A percentile compares a stretch with the other conserved stretches of the same genome.
phyloP scores from a whole-genome alignment of 1,140 invertebrate genomes.

The Drosophila sulfurigaster region DNA sequence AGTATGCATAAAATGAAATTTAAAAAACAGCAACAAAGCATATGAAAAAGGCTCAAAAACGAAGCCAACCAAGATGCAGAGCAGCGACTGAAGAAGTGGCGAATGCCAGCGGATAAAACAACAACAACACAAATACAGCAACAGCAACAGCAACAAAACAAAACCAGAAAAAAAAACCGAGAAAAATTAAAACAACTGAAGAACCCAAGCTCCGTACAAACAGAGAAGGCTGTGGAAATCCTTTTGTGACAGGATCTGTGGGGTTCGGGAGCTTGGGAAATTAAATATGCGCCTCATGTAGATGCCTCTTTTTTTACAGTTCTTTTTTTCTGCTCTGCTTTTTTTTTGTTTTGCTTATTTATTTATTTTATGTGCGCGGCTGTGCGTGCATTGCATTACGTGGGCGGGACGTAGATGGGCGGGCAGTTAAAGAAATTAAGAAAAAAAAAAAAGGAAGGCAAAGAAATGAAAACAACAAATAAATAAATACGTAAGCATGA shows the following conservation, averaged over 20 bases:
- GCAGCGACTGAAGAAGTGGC: background rate
- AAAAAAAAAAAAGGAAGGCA: slow-evolving; percentile 30
- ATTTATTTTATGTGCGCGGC: slow-evolving; percentile 77
- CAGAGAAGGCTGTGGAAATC: slow-evolving; percentile 67
- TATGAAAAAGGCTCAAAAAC: slow-evolving; percentile 44
- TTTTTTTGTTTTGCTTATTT: slow-evolving; percentile 53
- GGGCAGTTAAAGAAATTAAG: slow-evolving; percentile 69
- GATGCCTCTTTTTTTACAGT: slow-evolving; percentile 39
- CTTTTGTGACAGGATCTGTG: slow-evolving; percentile 64
- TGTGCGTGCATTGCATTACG: slow-evolving; percentile 68
- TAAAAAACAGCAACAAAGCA: slow-evolving; percentile 53
- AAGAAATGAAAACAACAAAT: slow-evolving; percentile 12
- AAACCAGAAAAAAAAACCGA: slow-evolving; percentile 8
- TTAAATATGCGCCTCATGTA: slow-evolving; percentile 82
- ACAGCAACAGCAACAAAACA: slow-evolving; percentile 3
- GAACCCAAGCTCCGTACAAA: slow-evolving; percentile 32
- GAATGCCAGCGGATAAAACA: background rate
- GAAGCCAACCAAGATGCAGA: background rate
- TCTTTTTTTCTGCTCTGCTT: background rate
- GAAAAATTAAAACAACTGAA: slow-evolving; percentile 41
- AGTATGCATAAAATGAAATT: slow-evolving; percentile 72
- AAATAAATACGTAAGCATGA: background rate
- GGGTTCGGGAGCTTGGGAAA: slow-evolving; percentile 40
- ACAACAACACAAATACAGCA: slow-evolving; percentile 30
- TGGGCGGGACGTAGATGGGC: slow-evolving; percentile 15